Base-by-base conservation (phyloP, 2,888 invertebrate genomes). In the Leucoptera coffeella region DNA sequence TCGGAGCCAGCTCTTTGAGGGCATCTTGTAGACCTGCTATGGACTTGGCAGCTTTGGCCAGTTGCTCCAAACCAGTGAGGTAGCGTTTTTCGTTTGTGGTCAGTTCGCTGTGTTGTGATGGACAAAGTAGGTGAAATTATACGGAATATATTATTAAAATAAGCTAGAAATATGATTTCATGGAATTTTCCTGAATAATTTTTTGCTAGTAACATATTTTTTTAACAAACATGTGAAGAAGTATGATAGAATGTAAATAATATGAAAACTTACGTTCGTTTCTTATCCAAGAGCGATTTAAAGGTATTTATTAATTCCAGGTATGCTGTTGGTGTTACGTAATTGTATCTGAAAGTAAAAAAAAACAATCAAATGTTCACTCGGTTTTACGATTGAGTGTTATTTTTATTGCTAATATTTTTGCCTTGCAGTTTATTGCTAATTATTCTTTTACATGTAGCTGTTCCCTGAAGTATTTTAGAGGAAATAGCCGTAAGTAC, bases 311-410 rank as follows among this genome's bases (percentile, higher is more conserved):
- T 92, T 43, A 94, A 73, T 46, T 94, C 92, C 36, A 94, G 64
- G 48, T 93, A 95, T 0, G 92, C 92, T 0, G 92, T 93, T 0
- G 94, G 93, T 1, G 94, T 94, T 1, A 94, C 91, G 49, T 94
- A 93, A 48, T 87, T 91, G 39, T 77, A 77, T 34, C 93, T 73
- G 17, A 7, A 17, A n/a, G n/a, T n/a, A 17, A 17, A 17, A 17
- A 7, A 17, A 9, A 17, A 17, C 17, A 7, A 7, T 7, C 9
- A 17, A 17, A 17, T 17, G 9, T 9, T 7, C 17, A 9, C 17
- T n/a, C n/a, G n/a, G n/a, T n/a, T n/a, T n/a, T n/a, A n/a, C n/a
- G n/a, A n/a, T n/a, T n/a, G n/a, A n/a, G n/a, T n/a, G n/a, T n/a
- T n/a, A n/a, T n/a, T n/a, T n/a, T n/a, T n/a, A n/a, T n/a, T n/a